Base-by-base conservation (phyloP, 64 coral and sea anemone species). In the Trachythela sp. region DNA sequence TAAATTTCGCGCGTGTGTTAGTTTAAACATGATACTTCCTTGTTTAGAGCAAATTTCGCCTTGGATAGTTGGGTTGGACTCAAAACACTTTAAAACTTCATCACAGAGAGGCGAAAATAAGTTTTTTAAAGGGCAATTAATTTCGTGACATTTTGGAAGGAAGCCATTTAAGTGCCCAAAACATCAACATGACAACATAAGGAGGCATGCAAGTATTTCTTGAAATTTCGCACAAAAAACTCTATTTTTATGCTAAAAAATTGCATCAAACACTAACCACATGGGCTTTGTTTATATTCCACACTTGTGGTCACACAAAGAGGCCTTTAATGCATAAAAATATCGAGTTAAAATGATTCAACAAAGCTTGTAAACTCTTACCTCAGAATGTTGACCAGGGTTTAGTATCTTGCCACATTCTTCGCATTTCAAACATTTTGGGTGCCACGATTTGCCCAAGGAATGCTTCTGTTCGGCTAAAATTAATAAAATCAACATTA, bases 371-470 rank as follows among this genome's bases (percentile, higher is more conserved):
- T n/a, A 4, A 48, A 34, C 42, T 26, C 80, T 17, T 88, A 98
- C 96, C 96, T 99, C 96, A 0, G 96, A 99, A 86, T 99, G 96
- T 85, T 99, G 96, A 26, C 96, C 96, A 1, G 96, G 96, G 59
- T 99, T 99, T 72, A 99, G 76, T 14, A 91, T 70, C 90, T 94
- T 99, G 32, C 96, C 96, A 48, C 96, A 99, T 77, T 99, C 96
- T 77, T 99, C 93, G 39, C 96, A 99, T 77, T 94, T 86, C 6
- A 99, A 77, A 91, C 96, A 99, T 37, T 91, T 87, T 2, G 96
- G 96, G 77, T 99, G 96, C 96, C 96, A 99, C 6, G 92, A 94
- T 90, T 99, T 99, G 22, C 96, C 96, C 8, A 99, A 86, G 8
- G 95, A 97, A 51, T 97, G 94, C 85, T 89, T 97, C 87, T 97